A percentile compares a stretch with the other conserved stretches of the same genome.
Evolutionary conservation across 2,888 invertebrate genomes (phyloP).

Genomic region (Drosophila tripunctata): DNA sequence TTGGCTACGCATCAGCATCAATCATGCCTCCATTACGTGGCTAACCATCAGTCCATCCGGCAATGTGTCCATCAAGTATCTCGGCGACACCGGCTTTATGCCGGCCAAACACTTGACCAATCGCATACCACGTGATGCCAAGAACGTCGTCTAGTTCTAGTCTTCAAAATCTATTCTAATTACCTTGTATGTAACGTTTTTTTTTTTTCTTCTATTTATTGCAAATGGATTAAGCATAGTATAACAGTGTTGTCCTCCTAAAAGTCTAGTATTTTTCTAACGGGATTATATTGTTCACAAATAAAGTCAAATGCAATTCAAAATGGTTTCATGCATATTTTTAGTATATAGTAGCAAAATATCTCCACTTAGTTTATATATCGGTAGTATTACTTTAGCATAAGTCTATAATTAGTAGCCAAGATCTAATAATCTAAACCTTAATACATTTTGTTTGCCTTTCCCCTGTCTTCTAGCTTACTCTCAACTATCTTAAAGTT

Average conservation of each 20-base stretch:
- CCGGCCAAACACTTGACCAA: constrained; percentile 89
- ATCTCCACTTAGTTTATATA: too few relatives aligned
- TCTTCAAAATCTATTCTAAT: background rate
- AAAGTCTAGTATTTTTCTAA: constrained; percentile 4
- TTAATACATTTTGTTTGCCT: too few relatives aligned
- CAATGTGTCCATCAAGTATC: constrained; percentile 90
- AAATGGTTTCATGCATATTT: too few relatives aligned
- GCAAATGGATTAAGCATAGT: background rate
- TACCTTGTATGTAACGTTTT: background rate
- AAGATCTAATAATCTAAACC: too few relatives aligned
- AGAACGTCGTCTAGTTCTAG: constrained; percentile 74
- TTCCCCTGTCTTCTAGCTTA: too few relatives aligned
- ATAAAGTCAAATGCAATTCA: background rate
- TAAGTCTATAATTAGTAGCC: too few relatives aligned
- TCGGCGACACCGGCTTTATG: constrained; percentile 97
- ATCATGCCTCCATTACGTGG: constrained; percentile 97
- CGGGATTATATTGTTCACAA: background rate
- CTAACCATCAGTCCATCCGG: constrained; percentile 94
- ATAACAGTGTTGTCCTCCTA: background rate
- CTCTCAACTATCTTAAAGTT: too few relatives aligned
- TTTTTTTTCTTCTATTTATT: background rate
- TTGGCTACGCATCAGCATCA: constrained; percentile 96
- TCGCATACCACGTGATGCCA: constrained; percentile 83
- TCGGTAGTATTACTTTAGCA: too few relatives aligned
- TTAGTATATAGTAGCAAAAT: too few relatives aligned